Evolutionary conservation across 2,113 vertebrate genomes (phyloP).

Genomic region (Hemichromis elongatus): DNA sequence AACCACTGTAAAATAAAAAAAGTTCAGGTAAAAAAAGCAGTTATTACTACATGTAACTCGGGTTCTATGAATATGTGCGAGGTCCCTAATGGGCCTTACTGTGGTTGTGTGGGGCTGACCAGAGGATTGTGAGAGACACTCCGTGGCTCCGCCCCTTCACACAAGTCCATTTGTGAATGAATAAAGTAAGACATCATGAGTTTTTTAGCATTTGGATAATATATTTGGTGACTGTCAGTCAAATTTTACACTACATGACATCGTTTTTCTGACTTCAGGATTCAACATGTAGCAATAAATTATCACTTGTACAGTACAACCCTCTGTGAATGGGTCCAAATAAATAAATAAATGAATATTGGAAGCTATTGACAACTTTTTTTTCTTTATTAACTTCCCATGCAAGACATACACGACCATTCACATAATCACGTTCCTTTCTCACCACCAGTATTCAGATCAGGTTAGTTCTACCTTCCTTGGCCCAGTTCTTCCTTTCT

Average conservation of each 20-base stretch:
- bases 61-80: background rate
- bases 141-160: background rate
- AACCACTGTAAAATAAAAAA: background rate
- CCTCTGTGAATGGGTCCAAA: background rate
- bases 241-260: background rate
- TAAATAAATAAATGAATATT: background rate
- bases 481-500: background rate
- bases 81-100: background rate
- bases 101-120: background rate
- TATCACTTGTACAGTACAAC: background rate
- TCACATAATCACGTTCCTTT: background rate
- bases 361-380: background rate
- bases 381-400: background rate
- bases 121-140: background rate
- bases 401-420: background rate
- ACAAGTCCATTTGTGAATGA: background rate
- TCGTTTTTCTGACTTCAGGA: background rate
- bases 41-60: background rate
- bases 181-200: background rate
- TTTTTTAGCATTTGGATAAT: background rate
- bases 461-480: background rate
- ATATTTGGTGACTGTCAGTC: background rate
- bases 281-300: background rate
- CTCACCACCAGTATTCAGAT: background rate
- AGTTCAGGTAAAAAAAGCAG: background rate